These are phyloP conservation scores for Telenomus remus DNA, from an alignment of 1,140 invertebrate genomes.

Conservation along the genomic window DNA sequence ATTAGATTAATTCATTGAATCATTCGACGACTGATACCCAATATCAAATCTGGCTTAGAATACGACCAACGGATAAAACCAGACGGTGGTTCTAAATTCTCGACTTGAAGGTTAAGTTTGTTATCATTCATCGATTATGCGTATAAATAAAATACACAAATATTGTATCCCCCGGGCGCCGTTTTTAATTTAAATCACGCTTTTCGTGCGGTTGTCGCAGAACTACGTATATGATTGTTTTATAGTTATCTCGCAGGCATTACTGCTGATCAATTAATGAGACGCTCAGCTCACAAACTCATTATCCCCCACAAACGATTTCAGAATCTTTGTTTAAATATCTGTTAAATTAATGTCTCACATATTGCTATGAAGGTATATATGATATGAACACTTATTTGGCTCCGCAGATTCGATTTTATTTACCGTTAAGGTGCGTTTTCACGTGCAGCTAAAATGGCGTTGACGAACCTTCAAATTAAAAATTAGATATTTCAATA, in stretches of 20 bases:
- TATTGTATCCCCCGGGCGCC: slow-evolving; percentile 3
- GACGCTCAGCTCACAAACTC: background rate
- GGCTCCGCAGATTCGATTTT: slow-evolving; percentile 34
- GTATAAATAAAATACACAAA: slow-evolving; percentile 49
- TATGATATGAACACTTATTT: slow-evolving; percentile 47
- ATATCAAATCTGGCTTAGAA: too few relatives aligned
- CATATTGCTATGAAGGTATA: slow-evolving; percentile 48
- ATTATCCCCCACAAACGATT: slow-evolving; percentile 16
- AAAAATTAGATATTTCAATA: too few relatives aligned
- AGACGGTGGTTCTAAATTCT: too few relatives aligned
- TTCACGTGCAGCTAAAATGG: too few relatives aligned
- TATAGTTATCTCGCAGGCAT: background rate
- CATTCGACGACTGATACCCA: slow-evolving; percentile 8
- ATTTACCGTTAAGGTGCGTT: slow-evolving; percentile 6
- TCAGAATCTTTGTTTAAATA: slow-evolving; percentile 26
- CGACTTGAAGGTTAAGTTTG: slow-evolving; percentile 45
- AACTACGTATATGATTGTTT: background rate
- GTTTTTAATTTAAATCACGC: slow-evolving; percentile 29
- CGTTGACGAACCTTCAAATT: too few relatives aligned
- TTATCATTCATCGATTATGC: slow-evolving; percentile 52
- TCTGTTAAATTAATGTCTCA: slow-evolving; percentile 49
- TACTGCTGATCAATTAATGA: background rate
- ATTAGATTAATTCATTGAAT: slow-evolving; percentile 19
- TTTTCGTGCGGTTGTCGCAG: background rate
- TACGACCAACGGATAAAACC: too few relatives aligned